Percentiles rank a stretch among this genome's conserved stretches.
Conservation (phyloP, 2,797 vertebrate genomes). For the Eulemur coronatus region DNA sequence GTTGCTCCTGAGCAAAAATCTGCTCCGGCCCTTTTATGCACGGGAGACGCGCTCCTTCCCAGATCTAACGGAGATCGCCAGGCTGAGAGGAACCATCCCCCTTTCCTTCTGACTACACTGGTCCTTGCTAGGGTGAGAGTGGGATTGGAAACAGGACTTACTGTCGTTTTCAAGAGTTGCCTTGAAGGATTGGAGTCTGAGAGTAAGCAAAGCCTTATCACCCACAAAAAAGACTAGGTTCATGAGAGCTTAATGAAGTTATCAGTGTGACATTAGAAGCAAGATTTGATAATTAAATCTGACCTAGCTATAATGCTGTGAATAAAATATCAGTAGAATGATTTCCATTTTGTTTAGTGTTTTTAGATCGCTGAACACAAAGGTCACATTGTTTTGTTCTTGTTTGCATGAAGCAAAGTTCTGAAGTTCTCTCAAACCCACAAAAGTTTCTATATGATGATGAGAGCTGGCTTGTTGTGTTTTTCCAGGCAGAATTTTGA, state of each 20-base stretch:
- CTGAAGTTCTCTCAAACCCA: not conserved
- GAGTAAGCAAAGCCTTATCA: not conserved
- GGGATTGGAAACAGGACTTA: not conserved
- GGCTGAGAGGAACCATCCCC: not conserved
- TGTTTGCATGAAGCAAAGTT: not conserved
- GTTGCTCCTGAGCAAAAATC: not conserved
- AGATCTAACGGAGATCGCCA: not conserved
- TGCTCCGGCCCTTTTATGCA: not conserved
- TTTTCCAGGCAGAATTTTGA: not conserved
- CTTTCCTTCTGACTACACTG: not conserved
- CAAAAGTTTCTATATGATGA: not conserved
- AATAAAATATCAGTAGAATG: not conserved
- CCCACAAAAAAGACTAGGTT: not conserved
- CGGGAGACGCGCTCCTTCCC: not conserved
- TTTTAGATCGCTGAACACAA: not conserved
- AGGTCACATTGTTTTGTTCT: not conserved
- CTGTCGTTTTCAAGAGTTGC: not conserved
- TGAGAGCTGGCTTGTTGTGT: not conserved
- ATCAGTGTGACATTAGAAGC: not conserved
- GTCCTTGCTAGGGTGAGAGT: not conserved
- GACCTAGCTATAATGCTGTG: not conserved
- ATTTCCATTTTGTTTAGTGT: not conserved
- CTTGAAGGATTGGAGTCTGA: not conserved
- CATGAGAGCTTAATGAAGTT: not conserved
- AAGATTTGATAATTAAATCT: not conserved